phyloP scores from a whole-genome alignment of 2,888 invertebrate genomes.

The Pardosa pseudoannulata region DNA sequence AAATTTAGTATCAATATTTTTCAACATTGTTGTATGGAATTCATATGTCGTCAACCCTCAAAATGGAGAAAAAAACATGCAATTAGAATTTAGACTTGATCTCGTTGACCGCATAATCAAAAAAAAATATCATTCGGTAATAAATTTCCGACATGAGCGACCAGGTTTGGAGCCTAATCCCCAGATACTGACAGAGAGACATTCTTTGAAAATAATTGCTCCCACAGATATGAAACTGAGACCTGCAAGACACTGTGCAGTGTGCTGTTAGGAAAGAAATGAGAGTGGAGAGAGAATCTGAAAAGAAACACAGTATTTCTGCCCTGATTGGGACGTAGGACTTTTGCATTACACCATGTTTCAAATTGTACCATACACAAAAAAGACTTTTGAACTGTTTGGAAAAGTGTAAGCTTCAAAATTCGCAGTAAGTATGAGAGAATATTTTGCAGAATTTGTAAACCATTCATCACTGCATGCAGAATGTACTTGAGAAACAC shows the following conservation, averaged over 20 bases:
- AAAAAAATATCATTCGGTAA: too few relatives aligned
- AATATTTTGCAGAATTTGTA: too few relatives aligned
- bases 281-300: constrained; percentile 10
- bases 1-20: too few relatives aligned
- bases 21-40: too few relatives aligned
- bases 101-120: too few relatives aligned
- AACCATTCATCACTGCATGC: too few relatives aligned
- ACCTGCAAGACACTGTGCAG: constrained; percentile 8
- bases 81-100: too few relatives aligned
- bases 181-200: constrained; percentile 24
- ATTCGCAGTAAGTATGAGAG: background rate
- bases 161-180: constrained; percentile 29
- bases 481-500: too few relatives aligned
- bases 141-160: background rate
- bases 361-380: constrained; percentile 15
- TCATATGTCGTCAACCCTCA: too few relatives aligned
- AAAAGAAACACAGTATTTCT: constrained; percentile 29
- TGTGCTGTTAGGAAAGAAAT: constrained; percentile 26
- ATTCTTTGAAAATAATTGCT: constrained; percentile 30
- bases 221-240: constrained; percentile 7
- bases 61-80: too few relatives aligned
- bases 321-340: constrained; percentile 23
- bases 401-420: background rate
- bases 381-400: background rate
- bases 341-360: constrained; percentile 19